These are phyloP conservation scores for Cuniculus paca DNA, from an alignment of 2,797 vertebrate genomes.

Conservation along the genomic window DNA sequence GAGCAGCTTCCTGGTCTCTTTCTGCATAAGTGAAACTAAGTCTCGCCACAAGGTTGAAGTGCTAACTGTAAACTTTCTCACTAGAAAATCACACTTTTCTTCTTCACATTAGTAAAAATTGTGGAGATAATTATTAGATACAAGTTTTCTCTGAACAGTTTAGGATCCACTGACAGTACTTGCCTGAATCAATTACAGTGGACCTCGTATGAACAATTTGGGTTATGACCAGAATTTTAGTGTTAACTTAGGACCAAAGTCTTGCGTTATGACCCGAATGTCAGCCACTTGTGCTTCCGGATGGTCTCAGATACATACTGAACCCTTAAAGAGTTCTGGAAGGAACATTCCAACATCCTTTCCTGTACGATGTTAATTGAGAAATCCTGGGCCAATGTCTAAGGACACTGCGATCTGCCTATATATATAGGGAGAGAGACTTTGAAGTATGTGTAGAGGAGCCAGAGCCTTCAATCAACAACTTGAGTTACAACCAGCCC, in stretches of 20 bases:
- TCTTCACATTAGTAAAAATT: not conserved
- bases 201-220: not conserved
- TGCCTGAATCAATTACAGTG: not conserved
- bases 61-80: not conserved
- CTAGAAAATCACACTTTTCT: not conserved
- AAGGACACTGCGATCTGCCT: not conserved
- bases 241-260: not conserved
- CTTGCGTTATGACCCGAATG: not conserved
- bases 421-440: not conserved
- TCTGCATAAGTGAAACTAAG: not conserved
- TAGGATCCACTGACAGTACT: not conserved
- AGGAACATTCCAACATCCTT: not conserved
- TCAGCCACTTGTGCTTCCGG: not conserved
- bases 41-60: not conserved
- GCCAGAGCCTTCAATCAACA: not conserved
- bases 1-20: not conserved
- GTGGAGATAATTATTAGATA: not conserved
- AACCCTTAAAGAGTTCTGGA: not conserved
- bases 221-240: not conserved
- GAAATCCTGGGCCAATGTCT: not conserved
- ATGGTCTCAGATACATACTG: not conserved
- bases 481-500: not conserved
- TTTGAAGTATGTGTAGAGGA: not conserved
- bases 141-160: not conserved
- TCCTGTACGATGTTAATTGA: not conserved